Base-by-base conservation (phyloP, 2,113 vertebrate genomes). In the Jacana jacana region DNA sequence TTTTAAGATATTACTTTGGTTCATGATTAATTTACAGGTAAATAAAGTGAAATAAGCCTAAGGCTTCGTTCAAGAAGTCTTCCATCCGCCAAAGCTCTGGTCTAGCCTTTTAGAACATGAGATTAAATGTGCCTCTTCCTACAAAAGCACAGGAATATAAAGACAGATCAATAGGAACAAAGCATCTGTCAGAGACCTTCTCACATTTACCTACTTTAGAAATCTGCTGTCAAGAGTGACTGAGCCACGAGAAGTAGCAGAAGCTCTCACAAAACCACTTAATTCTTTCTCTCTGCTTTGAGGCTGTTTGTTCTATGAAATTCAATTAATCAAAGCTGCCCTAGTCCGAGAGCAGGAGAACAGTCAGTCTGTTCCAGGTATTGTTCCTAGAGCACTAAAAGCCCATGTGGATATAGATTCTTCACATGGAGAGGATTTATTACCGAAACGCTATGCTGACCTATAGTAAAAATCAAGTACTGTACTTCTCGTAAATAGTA, bases 11-110 rank as follows among this genome's bases (percentile, higher is more conserved):
- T 61, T 76, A 72, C 22, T 81, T 85, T 57, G 63, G n/a, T 61
- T 93, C 35, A 23, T n/a, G 66, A 79, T 82, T 88, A 94, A 95
- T 73, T 90, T 88, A 69, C 72, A 89, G 55, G 40, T 86, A 97
- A 91, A 88, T 79, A 85, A 95, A 88, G 42, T 76, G 28, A 82
- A 91, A 80, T 76, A 95, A 91, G 48, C 85, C 85, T 89, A 35
- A 82, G 79, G 92, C 66, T 94, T 84, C 33, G 48, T 30, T 40
- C 37, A 30, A 17, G 55, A 91, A 68, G 44, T 76, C 58, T 85
- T 79, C 57, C 79, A 55, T 51, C 61, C 88, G 71, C 58, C 82
- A 86, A 86, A 73, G 75, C 24, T 77, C 49, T 91, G 68, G 86
- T 54, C 60, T 68, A 86, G 44, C n/a, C 40, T 57, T 88, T 75